Percentiles rank a stretch among this genome's conserved stretches.
Evolutionary conservation across 2,113 vertebrate species (phyloP).

Genomic region (Poecile atricapillus): DNA sequence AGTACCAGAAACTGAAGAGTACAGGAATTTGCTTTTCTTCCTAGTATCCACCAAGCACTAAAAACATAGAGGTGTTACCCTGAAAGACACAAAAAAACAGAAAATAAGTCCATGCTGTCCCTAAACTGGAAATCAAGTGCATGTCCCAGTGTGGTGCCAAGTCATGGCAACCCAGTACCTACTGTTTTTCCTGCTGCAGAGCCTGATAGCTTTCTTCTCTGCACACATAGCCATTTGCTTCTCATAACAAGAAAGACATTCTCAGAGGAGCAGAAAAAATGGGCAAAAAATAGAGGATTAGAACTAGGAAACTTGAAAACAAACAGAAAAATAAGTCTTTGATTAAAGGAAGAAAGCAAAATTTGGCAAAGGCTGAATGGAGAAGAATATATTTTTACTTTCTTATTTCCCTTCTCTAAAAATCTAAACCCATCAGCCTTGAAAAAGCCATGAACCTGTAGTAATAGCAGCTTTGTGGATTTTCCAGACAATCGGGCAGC

Average conservation of each 20-base stretch:
- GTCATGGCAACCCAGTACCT: neutral
- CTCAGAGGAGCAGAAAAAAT: neutral
- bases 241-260: neutral
- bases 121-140: neutral
- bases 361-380: neutral
- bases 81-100: neutral
- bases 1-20: neutral
- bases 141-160: rapidly evolving
- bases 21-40: neutral
- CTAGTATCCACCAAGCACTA: neutral
- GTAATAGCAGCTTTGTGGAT: slow-evolving; percentile 68
- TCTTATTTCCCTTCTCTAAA: neutral
- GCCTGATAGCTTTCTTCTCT: neutral
- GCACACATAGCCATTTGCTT: neutral
- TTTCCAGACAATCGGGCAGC: slow-evolving; percentile 76
- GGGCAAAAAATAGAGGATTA: neutral
- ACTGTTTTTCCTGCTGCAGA: neutral
- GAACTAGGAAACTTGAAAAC: neutral
- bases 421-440: slow-evolving; percentile 7
- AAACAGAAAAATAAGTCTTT: neutral
- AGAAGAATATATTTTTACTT: neutral
- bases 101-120: neutral
- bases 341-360: neutral
- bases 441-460: slow-evolving; percentile 42
- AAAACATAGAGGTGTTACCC: neutral